Conservation (phyloP, 92 coral and sea anemone genomes). For the Epizoanthus illoricatus region DNA sequence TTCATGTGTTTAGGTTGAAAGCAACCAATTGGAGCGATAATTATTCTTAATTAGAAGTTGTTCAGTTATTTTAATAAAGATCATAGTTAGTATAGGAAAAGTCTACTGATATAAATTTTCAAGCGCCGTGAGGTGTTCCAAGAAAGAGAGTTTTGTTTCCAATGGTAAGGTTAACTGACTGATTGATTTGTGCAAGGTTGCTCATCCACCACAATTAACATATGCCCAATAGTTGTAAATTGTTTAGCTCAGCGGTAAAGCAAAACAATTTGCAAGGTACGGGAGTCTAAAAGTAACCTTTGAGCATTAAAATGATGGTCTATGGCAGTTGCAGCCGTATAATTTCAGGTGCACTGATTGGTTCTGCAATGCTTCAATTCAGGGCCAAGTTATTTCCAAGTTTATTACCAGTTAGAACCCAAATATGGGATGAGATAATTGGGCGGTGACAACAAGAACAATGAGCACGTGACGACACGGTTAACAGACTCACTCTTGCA, state of each 20-base stretch:
- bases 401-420: conserved; percentile 17
- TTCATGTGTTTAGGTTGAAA: not conserved
- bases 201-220: not conserved
- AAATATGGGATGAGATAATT: conserved; percentile 26
- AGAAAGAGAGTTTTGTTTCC: conserved; percentile 14
- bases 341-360: conserved; percentile 12
- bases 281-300: too few relatives aligned
- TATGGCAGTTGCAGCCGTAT: conserved; percentile 1
- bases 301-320: not conserved
- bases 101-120: too few relatives aligned
- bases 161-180: not conserved
- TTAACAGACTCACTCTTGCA: conserved; percentile 32
- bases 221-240: not conserved
- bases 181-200: conserved; percentile 6
- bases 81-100: not conserved
- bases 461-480: conserved; percentile 32
- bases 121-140: not conserved
- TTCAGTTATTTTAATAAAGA: conserved; percentile 6
- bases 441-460: conserved; percentile 44
- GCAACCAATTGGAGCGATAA: conserved; percentile 6
- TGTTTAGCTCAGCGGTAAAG: not conserved
- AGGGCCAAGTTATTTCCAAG: conserved; percentile 1
- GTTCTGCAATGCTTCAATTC: not conserved
- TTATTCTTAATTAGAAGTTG: not conserved
- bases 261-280: not conserved